Evolutionary conservation across 2,797 vertebrate genomes (phyloP).

Genomic region (Eidolon dupreanum): DNA sequence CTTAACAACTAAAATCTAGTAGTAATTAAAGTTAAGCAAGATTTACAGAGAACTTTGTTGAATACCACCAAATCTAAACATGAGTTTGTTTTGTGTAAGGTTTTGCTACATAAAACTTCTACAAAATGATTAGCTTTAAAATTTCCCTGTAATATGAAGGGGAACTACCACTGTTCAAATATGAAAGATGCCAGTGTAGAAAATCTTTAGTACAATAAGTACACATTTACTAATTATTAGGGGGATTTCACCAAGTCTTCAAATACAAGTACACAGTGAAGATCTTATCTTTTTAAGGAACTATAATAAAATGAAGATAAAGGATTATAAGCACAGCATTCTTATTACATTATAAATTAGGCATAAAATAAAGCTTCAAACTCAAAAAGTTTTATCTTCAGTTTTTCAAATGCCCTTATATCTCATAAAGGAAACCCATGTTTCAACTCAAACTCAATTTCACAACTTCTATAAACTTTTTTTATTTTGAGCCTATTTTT

Average conservation of each 20-base stretch:
- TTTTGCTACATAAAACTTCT: not conserved
- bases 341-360: not conserved
- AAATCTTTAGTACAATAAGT: not conserved
- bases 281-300: not conserved
- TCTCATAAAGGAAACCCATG: not conserved
- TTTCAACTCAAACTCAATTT: not conserved
- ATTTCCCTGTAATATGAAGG: not conserved
- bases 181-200: not conserved
- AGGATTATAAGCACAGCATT: not conserved
- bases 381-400: not conserved
- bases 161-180: constrained; percentile 4
- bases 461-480: not conserved
- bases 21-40: not conserved
- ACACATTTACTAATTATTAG: not conserved
- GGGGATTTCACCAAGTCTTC: not conserved
- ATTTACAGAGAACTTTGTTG: not conserved
- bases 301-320: not conserved
- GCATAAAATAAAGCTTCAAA: constrained; percentile 6
- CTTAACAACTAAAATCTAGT: not conserved
- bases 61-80: not conserved
- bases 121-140: not conserved
- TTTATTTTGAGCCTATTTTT: not conserved
- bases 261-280: not conserved
- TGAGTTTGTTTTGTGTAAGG: not conserved
- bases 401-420: not conserved